These are phyloP conservation scores for Chrysomela aeneicollis DNA, from an alignment of 2,888 invertebrate genomes.

Conservation along the genomic window DNA sequence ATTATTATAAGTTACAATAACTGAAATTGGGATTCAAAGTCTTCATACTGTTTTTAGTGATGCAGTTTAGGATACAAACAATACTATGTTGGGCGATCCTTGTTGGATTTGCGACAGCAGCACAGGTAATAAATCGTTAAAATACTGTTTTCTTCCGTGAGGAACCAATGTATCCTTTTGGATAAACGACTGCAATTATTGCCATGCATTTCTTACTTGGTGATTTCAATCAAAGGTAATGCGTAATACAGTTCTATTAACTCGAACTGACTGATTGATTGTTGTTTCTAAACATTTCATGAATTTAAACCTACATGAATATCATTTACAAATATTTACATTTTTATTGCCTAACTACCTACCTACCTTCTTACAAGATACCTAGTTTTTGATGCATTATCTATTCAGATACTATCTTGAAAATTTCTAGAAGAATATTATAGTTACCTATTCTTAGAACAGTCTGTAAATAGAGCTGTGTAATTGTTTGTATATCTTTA, in stretches of 20 bases:
- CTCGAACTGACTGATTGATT: background rate
- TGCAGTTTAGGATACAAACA: slow-evolving; percentile 81
- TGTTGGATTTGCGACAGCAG: slow-evolving; percentile 76
- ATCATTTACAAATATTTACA: slow-evolving; percentile 21
- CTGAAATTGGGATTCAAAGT: slow-evolving; percentile 54
- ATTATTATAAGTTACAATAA: slow-evolving; percentile 53
- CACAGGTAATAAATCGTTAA: slow-evolving; percentile 69
- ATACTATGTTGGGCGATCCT: slow-evolving; percentile 77
- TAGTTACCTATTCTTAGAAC: background rate
- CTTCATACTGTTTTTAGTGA: slow-evolving; percentile 65
- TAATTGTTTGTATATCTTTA: background rate
- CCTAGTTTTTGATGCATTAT: too few species aligned
- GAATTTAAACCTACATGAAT: background rate
- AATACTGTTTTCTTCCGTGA: slow-evolving; percentile 11
- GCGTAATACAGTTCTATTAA: background rate
- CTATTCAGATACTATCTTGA: background rate
- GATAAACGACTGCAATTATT: slow-evolving; percentile 17
- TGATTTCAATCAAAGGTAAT: slow-evolving; percentile 7
- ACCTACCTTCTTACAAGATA: too few species aligned
- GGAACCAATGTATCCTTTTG: slow-evolving; percentile 21
- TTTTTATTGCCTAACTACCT: slow-evolving; percentile 14
- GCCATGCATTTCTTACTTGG: slow-evolving; percentile 10
- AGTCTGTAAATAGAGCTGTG: background rate
- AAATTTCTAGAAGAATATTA: background rate
- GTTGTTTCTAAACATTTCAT: background rate